Evolutionary conservation across 1,140 invertebrate genomes (phyloP), one percentile per base, ranked within the genome.

Genomic region (Saccostrea glomerata): DNA sequence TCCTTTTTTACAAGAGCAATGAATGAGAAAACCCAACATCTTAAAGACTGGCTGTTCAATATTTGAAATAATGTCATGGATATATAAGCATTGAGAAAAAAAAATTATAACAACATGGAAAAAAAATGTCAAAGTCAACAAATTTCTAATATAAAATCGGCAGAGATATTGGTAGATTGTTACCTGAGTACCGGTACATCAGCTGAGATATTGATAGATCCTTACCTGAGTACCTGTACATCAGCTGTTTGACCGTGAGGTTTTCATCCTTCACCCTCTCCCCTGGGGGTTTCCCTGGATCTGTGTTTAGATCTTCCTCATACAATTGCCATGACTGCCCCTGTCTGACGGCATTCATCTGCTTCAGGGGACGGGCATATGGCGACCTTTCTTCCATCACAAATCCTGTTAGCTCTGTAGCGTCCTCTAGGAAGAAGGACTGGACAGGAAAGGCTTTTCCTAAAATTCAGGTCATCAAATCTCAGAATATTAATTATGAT

Each of bases 401-500:
- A 91, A 92, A 94, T 40, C 93, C 84, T 60, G 94, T 94, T 30
- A 92, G 90, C 77, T 94, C 93, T 60, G 94, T 88, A 30, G 86
- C 92, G 92, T 94, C 93, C 84, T 94, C 96, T 2, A 96, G 40
- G 91, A 96, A 97, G 91, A 96, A 93, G 92, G 95, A 95, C 89
- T 96, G 92, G 0, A 97, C 96, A 2, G 96, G 96, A 94, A 95
- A 96, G 0, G 96, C 94, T 91, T 94, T 95, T 12, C 96, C 97
- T 87, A 95, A 20, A 55, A 84, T 23, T 47, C 20, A 20, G 25
- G 25, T 4, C 11, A 70, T 47, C 47, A 47, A 47, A 47, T 9
- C 47, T 47, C 47, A 47, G 6, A 47, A 47, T 47, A 47, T 47
- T 7, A 47, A 47, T 47, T 47, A 47, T 47, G 5, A 47, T 7